Base-by-base conservation (phyloP, 2,888 invertebrate species). In the Erannis defoliaria region DNA sequence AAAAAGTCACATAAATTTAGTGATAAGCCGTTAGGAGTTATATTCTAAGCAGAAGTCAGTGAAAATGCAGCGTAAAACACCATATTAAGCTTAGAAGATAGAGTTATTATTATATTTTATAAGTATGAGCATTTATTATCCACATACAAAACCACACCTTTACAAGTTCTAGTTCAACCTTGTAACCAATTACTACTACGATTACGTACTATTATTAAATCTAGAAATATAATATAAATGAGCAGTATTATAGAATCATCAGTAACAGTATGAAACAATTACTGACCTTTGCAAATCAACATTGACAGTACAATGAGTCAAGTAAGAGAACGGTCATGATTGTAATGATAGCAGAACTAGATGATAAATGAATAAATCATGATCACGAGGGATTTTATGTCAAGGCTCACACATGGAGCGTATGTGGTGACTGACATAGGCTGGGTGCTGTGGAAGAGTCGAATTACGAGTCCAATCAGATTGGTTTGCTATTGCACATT, bases 281-380 rank as follows among this genome's bases (percentile, higher is more conserved):
- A 29, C 1, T 40, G 37, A 35, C 38, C 37, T 48, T 51, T 53
- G 33, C 53, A 55, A 46, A 54, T 49, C 50, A 61, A 16, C 46
- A 35, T 45, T 43, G 55, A 55, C 43, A 55, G 37, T 33, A 62
- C 57, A 62, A 64, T 45, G 59, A 61, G 49, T 63, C 57, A 66
- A 59, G 60, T 70, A 71, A 74, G 72, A 70, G 75, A 76, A 72
- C 66, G 75, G 67, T 55, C 56, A 61, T 63, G 68, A 68, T 72
- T 66, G 64, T 74, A 67, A 66, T 68, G 68, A 72, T 71, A 70
- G 61, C 42, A 60, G n/a, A 66, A 66, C 70, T 62, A 65, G 64
- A 73, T 77, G 74, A 75, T 76, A 75, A 73, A 77, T 75, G 71
- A 72, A 75, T 77, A 74, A 70, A 74, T 74, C 72, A 74, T 72